These are phyloP conservation scores for Cataglyphis rosenhaueri DNA, from an alignment of 2,888 invertebrate species.

Conservation along the genomic window DNA sequence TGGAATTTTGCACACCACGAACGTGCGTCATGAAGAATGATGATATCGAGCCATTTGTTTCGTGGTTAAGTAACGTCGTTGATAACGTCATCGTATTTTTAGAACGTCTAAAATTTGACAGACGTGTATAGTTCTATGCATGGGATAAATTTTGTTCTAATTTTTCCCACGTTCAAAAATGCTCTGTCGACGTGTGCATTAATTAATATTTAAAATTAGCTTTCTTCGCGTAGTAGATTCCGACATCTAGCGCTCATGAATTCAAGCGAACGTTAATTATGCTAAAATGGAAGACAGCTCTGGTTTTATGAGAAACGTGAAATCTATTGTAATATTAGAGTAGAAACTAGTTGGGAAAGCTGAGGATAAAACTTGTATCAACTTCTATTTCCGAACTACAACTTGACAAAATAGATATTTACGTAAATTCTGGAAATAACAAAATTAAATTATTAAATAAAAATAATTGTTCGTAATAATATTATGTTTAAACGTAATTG, in stretches of 20 bases:
- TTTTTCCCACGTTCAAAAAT: background rate
- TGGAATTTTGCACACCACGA: conserved; percentile 53
- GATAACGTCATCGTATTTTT: conserved; percentile 12
- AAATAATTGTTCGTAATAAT: conserved; percentile 22
- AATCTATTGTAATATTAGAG: conserved; percentile 33
- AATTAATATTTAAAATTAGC: conserved; percentile 41
- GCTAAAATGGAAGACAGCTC: conserved; percentile 11
- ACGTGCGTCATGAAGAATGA: conserved; percentile 61
- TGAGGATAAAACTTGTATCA: conserved; percentile 5
- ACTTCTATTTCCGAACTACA: conserved; percentile 16
- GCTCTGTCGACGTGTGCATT: background rate
- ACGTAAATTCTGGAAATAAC: conserved; percentile 1
- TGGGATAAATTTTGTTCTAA: background rate
- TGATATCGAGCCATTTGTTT: conserved; percentile 1
- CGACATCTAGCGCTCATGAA: background rate
- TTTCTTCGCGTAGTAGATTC: conserved; percentile 7
- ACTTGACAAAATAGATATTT: background rate
- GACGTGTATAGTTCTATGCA: background rate
- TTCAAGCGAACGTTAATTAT: conserved; percentile 36
- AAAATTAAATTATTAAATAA: conserved; percentile 17
- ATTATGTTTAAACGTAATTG: conserved; percentile 28
- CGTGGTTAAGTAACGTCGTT: conserved; percentile 5
- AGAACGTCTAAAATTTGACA: background rate
- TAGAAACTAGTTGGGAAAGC: background rate
- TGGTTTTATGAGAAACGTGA: conserved; percentile 26